Conservation (phyloP, 1,140 invertebrate species). For the Listronotus oregonensis region DNA sequence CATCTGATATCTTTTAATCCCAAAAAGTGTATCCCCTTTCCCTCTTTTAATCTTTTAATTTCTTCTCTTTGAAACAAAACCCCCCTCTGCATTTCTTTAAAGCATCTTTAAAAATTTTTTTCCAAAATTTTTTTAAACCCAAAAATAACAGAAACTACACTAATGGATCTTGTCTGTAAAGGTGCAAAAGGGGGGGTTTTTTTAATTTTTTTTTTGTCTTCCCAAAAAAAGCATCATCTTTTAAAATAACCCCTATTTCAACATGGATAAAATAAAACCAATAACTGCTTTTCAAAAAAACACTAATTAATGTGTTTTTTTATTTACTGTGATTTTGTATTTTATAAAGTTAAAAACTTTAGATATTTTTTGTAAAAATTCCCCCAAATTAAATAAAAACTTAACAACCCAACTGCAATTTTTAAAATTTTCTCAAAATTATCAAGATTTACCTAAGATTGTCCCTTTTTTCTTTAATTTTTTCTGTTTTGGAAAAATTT, state of each 20-base stretch:
- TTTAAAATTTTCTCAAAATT: no score
- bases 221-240: no score
- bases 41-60: conserved; percentile 64
- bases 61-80: conserved; percentile 69
- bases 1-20: conserved; percentile 67
- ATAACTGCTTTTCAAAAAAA: no score
- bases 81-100: conserved; percentile 65
- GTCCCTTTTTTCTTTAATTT: conserved; percentile 60
- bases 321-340: no score
- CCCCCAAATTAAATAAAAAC: no score
- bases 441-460: conserved; percentile 37
- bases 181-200: conserved; percentile 31
- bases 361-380: no score
- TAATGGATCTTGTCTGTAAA: not conserved
- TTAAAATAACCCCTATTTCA: no score
- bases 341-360: no score
- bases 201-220: no score
- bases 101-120: conserved; percentile 67
- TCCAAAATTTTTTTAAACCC: conserved; percentile 67
- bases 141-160: conserved; percentile 42
- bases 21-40: conserved; percentile 62
- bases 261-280: no score
- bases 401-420: no score
- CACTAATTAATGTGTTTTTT: no score
- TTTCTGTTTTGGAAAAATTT: conserved; percentile 58